Evolutionary conservation across 1,140 invertebrate genomes (phyloP).

Genomic region (Venustaconcha ellipsiformis): DNA sequence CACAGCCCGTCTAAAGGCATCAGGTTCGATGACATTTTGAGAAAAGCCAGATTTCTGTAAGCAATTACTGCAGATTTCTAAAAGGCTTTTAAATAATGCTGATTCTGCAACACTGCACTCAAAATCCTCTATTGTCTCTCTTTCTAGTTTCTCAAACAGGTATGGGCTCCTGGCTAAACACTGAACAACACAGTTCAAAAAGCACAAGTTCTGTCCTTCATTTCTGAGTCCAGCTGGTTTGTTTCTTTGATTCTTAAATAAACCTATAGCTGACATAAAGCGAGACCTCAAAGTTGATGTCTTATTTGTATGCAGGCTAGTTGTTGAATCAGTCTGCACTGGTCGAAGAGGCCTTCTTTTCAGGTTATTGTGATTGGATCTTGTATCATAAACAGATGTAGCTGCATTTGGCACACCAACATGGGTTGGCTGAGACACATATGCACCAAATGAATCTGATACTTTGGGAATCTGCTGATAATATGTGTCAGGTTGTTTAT

Average conservation of each 20-base stretch:
- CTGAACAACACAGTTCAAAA: conserved; percentile 66
- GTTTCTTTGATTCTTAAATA: conserved; percentile 14
- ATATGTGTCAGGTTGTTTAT: no score
- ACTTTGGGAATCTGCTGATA: no score
- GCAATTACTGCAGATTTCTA: conserved; percentile 51
- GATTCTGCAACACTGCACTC: conserved; percentile 56
- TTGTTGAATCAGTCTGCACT: no score
- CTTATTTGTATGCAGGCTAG: no score
- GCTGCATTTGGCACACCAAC: no score
- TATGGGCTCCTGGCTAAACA: conserved; percentile 60
- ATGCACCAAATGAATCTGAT: no score
- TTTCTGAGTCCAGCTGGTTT: conserved; percentile 59
- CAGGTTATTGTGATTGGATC: no score
- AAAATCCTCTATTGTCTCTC: conserved; percentile 44
- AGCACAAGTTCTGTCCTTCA: conserved; percentile 64
- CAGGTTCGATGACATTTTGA: conserved; percentile 39
- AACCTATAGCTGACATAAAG: conserved; percentile 56
- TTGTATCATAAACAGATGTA: no score
- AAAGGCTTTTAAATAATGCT: conserved; percentile 46
- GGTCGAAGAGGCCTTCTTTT: no score
- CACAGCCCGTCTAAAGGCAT: conserved; percentile 48
- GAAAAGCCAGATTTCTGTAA: conserved; percentile 24
- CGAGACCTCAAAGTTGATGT: conserved; percentile 35
- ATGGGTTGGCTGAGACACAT: no score
- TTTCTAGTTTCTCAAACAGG: conserved; percentile 46